Base-by-base conservation (phyloP, 2,888 invertebrate genomes). In the Ichneumon xanthorius region DNA sequence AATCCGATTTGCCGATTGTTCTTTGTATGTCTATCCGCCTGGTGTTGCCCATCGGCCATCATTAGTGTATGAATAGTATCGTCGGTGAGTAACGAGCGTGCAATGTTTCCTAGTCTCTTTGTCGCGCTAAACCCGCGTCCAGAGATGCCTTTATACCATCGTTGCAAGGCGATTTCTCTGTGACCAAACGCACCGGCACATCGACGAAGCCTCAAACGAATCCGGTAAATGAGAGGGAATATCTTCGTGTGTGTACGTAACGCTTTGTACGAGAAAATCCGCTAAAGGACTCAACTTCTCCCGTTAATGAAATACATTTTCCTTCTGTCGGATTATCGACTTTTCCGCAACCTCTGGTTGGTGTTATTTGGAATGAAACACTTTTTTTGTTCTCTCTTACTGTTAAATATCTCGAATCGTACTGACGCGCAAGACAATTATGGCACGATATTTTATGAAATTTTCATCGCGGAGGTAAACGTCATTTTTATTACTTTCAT, bases 1-100 rank as follows among this genome's bases (percentile, higher is more conserved):
- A 67, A 84, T 76, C 53, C 33, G 70, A 67, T 80, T 77, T 50
- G 53, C 67, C 77, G 72, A 84, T 67, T 77, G 65, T 67, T 30
- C 67, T 33, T 79, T 45, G 30, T 37, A n/a, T 63, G 30, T 48
- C 5, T 16, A 73, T 72, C 37, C 16, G 65, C 40, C 16, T 30
- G 26, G 45, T 76, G 22, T 65, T 71, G 40, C 30, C 58, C 33
- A 45, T 61, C 26, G 37, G 19, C 71, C 53, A 65, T 65, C 71
- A 63, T 77, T 53, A 22, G 11, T 53, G 30, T 48, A 65, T 22
- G 50, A 63, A 53, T 22, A 53, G 73, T 72, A 72, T 80, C 53
- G 58, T 58, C 30, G 55, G 58, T 33, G 73, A 73, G 33, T 67
- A 65, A 72, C 72, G 80, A 40, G 53, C 50, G 48, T 72, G 40